Percentiles rank a stretch among this genome's conserved stretches.
phyloP scores from a whole-genome alignment of 2,888 invertebrate species.

The Acanthoscelides obtectus region DNA sequence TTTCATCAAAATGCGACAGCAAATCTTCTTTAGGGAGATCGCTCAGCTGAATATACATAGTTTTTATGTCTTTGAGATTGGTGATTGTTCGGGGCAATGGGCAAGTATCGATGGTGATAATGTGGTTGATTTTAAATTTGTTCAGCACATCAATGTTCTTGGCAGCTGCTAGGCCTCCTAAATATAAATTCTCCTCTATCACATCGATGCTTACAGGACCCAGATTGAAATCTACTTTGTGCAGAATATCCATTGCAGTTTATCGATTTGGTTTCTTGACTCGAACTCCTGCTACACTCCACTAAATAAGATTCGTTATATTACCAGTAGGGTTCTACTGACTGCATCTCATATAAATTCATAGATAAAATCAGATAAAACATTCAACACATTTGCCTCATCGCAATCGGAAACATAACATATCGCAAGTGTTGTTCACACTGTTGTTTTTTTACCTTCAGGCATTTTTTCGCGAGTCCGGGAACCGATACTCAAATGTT shows the following conservation, averaged over 20 bases:
- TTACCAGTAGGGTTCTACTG: too few species aligned
- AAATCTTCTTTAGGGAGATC: conserved; percentile 84
- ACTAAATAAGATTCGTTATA: too few species aligned
- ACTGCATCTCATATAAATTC: too few species aligned
- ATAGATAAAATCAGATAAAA: too few species aligned
- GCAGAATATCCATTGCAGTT: conserved; percentile 19
- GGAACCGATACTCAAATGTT: too few species aligned
- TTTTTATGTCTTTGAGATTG: conserved; percentile 60
- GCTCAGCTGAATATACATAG: conserved; percentile 75
- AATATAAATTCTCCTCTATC: conserved; percentile 54
- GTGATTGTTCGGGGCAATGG: conserved; percentile 73
- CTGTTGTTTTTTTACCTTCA: too few species aligned
- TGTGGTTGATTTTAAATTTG: conserved; percentile 65
- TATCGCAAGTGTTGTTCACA: too few species aligned
- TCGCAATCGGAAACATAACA: too few species aligned
- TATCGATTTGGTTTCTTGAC: too few species aligned
- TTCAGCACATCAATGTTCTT: conserved; percentile 65
- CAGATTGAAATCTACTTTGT: conserved; percentile 21
- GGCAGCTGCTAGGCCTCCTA: conserved; percentile 77
- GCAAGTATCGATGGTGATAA: conserved; percentile 79
- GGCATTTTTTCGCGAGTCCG: too few species aligned
- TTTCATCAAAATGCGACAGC: conserved; percentile 65
- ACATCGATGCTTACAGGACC: conserved; percentile 53
- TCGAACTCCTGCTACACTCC: too few species aligned
- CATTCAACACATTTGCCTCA: too few species aligned